Base-by-base conservation (phyloP, 2,797 vertebrate genomes). In the Distichodus sexfasciatus region DNA sequence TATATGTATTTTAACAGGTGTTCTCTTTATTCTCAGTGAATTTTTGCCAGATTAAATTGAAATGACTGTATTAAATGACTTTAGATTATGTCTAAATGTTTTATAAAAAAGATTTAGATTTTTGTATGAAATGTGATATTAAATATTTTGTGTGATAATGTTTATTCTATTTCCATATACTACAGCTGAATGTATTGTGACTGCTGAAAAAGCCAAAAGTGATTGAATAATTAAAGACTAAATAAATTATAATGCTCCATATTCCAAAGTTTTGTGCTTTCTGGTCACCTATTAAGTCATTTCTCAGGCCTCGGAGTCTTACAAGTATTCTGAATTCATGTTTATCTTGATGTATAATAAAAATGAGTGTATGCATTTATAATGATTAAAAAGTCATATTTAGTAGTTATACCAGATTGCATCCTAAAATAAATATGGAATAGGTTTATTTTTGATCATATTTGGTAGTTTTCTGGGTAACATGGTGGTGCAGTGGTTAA, bases 181-280 rank as follows among this genome's bases (percentile, higher is more conserved):
- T 86, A 74, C 89, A 88, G 83, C 66, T 89, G 87, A 90, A 91
- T 91, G 90, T 91, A 90, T 76, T 85, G 87, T 91, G 85, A 85
- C 80, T 67, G 75, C 81, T 81, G 77, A 74, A 50, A 60, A 84
- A 83, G 71, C 87, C 80, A 76, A 78, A 83, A 76, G 66, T 82
- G 71, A 88, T 78, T 76, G 51, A 84, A 83, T 81, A 83, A 84
- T 79, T 17, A 85, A 82, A 76, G 80, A 87, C 84, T 78, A 79
- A 86, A 87, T 70, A 80, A 79, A 79, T 77, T 31, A 59, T 72
- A 40, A 79, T 72, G 74, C 68, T 76, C 51, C 74, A 63, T 35
- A 74, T 53, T n/a, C 47, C 28, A 58, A 46, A 17, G 7, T 8
- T 28, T 63, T 50, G 7, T 57, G 23, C 38, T 43, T 61, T 8